phyloP scores from a whole-genome alignment of 2,797 vertebrate genomes.

The Parotocinclus haroldoi region DNA sequence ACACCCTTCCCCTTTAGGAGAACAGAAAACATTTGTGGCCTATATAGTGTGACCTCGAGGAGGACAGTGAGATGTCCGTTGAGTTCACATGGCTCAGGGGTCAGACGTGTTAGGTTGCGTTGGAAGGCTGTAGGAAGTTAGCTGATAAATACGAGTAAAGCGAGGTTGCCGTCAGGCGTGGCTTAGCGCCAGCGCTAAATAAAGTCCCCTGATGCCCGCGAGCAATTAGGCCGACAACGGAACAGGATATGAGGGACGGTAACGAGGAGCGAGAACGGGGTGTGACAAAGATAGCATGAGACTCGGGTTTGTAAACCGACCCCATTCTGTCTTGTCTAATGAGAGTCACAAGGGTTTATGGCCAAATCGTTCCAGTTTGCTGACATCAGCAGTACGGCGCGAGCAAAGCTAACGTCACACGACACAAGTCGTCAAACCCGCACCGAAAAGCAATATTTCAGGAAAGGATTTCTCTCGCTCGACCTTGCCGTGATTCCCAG shows the following conservation, averaged over 20 bases:
- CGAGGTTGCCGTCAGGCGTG: constrained; percentile 11
- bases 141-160: constrained; percentile 23
- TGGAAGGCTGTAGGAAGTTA: constrained; percentile 1
- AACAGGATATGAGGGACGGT: neutral
- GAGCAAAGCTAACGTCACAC: constrained; percentile 37
- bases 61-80: neutral
- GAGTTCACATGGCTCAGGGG: neutral
- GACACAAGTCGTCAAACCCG: constrained; percentile 35
- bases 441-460: constrained; percentile 1
- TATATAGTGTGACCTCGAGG: neutral
- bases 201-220: neutral
- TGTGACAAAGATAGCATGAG: constrained; percentile 50
- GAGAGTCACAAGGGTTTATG: constrained; percentile 14
- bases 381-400: constrained; percentile 40
- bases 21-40: too few species aligned
- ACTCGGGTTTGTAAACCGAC: constrained; percentile 15
- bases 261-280: neutral
- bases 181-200: constrained; percentile 13
- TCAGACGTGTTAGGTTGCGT: constrained; percentile 24
- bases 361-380: constrained; percentile 22
- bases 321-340: constrained; percentile 42
- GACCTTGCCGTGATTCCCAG: neutral
- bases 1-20: too few species aligned
- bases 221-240: constrained; percentile 7
- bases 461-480: neutral